Conservation (phyloP, 2,888 invertebrate genomes). For the Phorcus lineatus region DNA sequence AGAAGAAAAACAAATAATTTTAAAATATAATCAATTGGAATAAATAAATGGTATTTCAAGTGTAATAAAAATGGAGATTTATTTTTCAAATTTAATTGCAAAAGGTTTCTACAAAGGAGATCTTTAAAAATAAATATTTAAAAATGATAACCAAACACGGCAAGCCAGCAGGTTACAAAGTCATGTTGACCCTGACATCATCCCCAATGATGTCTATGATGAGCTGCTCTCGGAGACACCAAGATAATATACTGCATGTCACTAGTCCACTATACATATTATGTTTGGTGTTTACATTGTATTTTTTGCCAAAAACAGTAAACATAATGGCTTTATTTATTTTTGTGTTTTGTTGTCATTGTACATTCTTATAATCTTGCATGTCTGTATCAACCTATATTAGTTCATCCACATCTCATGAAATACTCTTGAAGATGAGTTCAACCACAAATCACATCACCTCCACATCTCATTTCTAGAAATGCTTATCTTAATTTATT, state of each 20-base stretch:
- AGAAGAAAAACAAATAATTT: neutral
- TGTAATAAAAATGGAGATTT: no score
- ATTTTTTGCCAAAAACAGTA: neutral
- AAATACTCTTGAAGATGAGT: no score
- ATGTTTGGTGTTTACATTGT: conserved; percentile 14
- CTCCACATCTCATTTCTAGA: no score
- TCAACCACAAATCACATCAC: no score
- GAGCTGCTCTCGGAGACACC: neutral
- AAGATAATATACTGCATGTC: neutral
- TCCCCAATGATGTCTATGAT: conserved; percentile 9
- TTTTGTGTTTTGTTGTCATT: neutral
- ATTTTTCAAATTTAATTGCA: no score
- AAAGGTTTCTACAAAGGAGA: no score
- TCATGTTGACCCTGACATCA: neutral
- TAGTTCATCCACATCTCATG: neutral
- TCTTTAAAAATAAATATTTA: no score
- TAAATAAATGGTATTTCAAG: no score
- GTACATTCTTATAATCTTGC: neutral
- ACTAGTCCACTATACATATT: neutral
- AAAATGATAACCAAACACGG: no score
- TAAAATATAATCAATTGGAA: no score
- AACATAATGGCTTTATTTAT: neutral
- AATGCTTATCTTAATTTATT: no score
- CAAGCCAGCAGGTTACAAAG: neutral
- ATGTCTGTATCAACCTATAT: neutral